These are phyloP conservation scores for Glandiceps talaboti DNA, from an alignment of 53 echinoderm and acorn worm species.

Conservation along the genomic window DNA sequence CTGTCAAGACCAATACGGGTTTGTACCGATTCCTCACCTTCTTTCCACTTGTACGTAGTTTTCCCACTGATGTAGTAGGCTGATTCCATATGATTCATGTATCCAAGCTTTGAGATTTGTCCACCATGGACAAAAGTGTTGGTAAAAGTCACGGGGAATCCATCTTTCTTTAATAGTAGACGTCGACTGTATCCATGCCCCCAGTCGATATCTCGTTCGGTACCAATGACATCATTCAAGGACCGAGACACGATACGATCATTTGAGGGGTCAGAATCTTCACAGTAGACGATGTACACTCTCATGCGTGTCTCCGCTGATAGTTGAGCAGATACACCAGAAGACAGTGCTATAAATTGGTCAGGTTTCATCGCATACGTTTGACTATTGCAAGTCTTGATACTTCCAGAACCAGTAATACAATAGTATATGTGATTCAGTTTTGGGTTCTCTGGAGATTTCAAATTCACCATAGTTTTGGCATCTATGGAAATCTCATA, in stretches of 20 bases:
- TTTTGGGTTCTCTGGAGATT: conserved; percentile 1
- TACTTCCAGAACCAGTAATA: conserved; percentile 10
- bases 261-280: conserved; percentile 1
- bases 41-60: conserved; percentile 10
- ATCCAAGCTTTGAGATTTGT: not conserved
- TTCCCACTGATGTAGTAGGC: conserved; percentile 11
- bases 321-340: conserved; percentile 8
- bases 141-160: conserved; percentile 17
- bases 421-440: conserved; percentile 20
- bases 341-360: conserved; percentile 21
- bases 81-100: conserved; percentile 18
- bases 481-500: conserved; percentile 15
- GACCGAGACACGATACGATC: conserved; percentile 2
- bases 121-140: conserved; percentile 4
- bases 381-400: not conserved
- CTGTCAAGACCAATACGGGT: not conserved
- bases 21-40: not conserved
- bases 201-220: conserved; percentile 22
- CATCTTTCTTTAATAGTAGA: conserved; percentile 12
- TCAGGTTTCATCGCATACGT: not conserved
- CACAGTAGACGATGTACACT: conserved; percentile 14
- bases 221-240: conserved; percentile 10
- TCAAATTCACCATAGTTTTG: not conserved
- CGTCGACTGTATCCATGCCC: conserved; percentile 20
- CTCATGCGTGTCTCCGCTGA: conserved; percentile 9